A percentile compares a stretch with the other conserved stretches of the same genome.
Evolutionary conservation across 2,113 vertebrate species (phyloP).

Genomic region (Ranitomeya variabilis): DNA sequence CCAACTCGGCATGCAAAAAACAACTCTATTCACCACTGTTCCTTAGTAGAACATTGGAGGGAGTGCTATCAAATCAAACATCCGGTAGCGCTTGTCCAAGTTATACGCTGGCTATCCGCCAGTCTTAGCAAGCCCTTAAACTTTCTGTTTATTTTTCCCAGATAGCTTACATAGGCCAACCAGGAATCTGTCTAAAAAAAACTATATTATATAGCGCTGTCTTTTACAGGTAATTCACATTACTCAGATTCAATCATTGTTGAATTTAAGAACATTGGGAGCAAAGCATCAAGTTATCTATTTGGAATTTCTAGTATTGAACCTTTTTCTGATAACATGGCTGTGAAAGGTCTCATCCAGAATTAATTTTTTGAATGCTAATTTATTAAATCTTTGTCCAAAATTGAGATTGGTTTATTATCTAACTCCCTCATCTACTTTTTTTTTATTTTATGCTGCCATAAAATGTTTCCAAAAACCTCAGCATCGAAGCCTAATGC

Average conservation of each 20-base stretch:
- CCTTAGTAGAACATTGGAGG: too few relatives aligned
- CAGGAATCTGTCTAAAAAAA: not conserved
- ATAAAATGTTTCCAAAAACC: slow-evolving; percentile 84
- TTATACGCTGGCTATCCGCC: too few relatives aligned
- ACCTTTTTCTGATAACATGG: not conserved
- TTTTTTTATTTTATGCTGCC: slow-evolving; percentile 73
- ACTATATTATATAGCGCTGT: not conserved
- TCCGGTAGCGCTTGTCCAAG: too few relatives aligned
- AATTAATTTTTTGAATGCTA: slow-evolving; percentile 56
- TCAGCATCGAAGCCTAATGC: slow-evolving; percentile 78
- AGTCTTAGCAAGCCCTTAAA: not conserved
- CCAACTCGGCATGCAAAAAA: too few relatives aligned
- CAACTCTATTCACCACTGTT: too few relatives aligned
- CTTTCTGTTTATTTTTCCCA: not conserved
- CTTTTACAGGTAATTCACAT: not conserved
- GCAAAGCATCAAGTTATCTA: not conserved
- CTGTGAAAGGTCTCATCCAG: not conserved
- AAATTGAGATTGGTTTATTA: slow-evolving; percentile 72
- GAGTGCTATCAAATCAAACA: too few relatives aligned
- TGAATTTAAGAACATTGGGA: not conserved
- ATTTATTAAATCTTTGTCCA: slow-evolving; percentile 69
- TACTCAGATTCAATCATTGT: not conserved
- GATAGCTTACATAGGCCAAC: not conserved
- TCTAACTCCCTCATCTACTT: slow-evolving; percentile 63
- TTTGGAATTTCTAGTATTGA: not conserved